Evolutionary conservation across 2,888 invertebrate genomes (phyloP), one percentile per base, ranked within the genome.

Genomic region (Rhingia campestris): DNA sequence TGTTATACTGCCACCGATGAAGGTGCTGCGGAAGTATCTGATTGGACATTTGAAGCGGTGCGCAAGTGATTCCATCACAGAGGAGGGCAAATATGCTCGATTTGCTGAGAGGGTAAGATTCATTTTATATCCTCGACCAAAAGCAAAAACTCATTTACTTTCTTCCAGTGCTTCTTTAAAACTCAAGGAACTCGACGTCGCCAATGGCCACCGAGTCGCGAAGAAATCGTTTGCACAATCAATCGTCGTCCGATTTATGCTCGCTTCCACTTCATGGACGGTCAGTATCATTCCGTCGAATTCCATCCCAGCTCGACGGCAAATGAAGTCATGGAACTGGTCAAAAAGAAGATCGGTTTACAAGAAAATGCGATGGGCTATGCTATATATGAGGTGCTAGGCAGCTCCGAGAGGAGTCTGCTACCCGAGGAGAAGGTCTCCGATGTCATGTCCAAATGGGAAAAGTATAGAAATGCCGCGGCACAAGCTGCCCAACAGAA

Each of bases 401-500:
- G 97, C 3, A 95, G 94, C 87, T 95, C 96, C 0, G 98, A 98
- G 91, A 93, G 98, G 64, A 96, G 97, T 88, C 92, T 98, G 86
- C 93, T 95, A 56, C 94, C 95, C 6, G 96, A 95, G 88, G 98
- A 98, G 91, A 97, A 98, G 88, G 95, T 97, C 10, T 96, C 97
- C 0, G 98, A 98, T 91, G 97, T 98, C 30, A 96, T 98, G 93
- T 97, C 98, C 4, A 96, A 97, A 89, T 98, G 98, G 98, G 98
- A 98, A 91, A 94, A 96, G 87, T 97, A 97, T 86, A 93, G 96
- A 76, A 94, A 94, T 63, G 94, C 95, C 0, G 94, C 95, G 41
- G 94, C 94, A 10, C 94, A 56, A 93, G 93, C 93, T 89, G 89
- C 79, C 30, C 87, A 88, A 73, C 89, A 88, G 80, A 89, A 87